A percentile compares a stretch with the other conserved stretches of the same genome.
phyloP scores from a whole-genome alignment of 2,797 vertebrate species.

The Harpagifer antarcticus region DNA sequence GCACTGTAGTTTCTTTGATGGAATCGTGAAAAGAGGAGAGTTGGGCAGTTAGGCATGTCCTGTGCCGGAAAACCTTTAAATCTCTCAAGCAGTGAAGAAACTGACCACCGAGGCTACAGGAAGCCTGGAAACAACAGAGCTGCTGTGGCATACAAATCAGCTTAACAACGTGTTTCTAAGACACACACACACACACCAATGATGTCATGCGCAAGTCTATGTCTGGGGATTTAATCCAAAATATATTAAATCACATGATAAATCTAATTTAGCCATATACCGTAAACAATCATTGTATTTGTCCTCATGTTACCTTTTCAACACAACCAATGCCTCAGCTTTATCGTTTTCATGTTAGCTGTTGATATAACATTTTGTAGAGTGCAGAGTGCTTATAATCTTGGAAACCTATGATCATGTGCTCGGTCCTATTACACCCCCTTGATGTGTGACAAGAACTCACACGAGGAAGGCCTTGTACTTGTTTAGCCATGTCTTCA shows the following conservation, averaged over 20 bases:
- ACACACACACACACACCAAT: slow-evolving; percentile 8
- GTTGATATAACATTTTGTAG: slow-evolving; percentile 8
- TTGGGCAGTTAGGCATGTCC: slow-evolving; percentile 28
- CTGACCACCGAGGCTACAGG: slow-evolving; percentile 52
- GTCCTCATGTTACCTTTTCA: background rate
- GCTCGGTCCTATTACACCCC: slow-evolving; percentile 29
- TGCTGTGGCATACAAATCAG: slow-evolving; percentile 58
- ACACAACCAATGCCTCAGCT: background rate
- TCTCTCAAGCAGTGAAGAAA: slow-evolving; percentile 41
- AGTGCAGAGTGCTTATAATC: slow-evolving; percentile 1
- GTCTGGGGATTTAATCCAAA: slow-evolving; percentile 13
- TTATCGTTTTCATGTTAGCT: slow-evolving; percentile 3
- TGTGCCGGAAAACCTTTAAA: slow-evolving; percentile 49
- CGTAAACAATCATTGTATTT: background rate
- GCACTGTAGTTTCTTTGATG: slow-evolving; percentile 40
- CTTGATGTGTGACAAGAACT: slow-evolving; percentile 34
- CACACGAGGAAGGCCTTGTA: background rate
- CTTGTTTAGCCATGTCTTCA: slow-evolving; percentile 12
- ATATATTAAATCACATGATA: slow-evolving; percentile 1
- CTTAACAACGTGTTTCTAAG: slow-evolving; percentile 16
- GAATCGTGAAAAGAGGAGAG: slow-evolving; percentile 31
- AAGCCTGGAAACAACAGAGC: slow-evolving; percentile 50
- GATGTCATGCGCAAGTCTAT: slow-evolving; percentile 15
- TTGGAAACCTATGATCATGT: slow-evolving; percentile 8
- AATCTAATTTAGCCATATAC: background rate